Evolutionary conservation across 2,113 vertebrate species (phyloP).

Genomic region (Podarcis raffonei): DNA sequence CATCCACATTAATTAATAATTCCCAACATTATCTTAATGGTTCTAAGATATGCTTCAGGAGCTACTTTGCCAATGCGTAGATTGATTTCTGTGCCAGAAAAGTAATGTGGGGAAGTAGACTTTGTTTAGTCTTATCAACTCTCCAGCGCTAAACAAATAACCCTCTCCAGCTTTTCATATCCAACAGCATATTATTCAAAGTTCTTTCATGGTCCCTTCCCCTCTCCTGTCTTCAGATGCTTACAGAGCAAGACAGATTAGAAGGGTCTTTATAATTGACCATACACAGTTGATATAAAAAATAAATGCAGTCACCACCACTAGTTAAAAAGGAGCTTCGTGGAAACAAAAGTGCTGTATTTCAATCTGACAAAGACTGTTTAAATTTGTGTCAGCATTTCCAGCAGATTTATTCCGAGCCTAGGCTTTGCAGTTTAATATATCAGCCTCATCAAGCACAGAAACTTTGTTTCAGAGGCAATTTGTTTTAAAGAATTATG

Average conservation of each 20-base stretch:
- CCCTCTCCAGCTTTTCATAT: not conserved
- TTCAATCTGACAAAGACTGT: conserved; percentile 3
- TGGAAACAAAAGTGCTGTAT: not conserved
- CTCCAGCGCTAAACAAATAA: not conserved
- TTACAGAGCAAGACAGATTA: not conserved
- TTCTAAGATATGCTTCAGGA: not conserved
- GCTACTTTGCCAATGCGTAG: not conserved
- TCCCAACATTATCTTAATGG: not conserved
- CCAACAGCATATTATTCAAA: not conserved
- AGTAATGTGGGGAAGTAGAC: not conserved
- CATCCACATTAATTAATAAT: not conserved
- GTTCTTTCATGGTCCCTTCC: not conserved
- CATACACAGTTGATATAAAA: not conserved
- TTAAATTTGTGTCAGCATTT: not conserved
- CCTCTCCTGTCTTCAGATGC: not conserved
- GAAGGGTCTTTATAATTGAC: not conserved
- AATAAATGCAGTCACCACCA: not conserved
- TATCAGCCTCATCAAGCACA: conserved; percentile 1
- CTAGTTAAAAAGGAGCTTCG: not conserved
- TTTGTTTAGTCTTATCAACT: not conserved
- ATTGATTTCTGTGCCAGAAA: not conserved
- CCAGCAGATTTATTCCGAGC: not conserved
- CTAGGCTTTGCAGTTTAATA: not conserved
- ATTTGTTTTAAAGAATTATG: conserved; percentile 3
- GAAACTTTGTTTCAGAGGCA: conserved; percentile 3